Evolutionary conservation across 2,113 vertebrate species (phyloP).

Genomic region (Galbula dea): DNA sequence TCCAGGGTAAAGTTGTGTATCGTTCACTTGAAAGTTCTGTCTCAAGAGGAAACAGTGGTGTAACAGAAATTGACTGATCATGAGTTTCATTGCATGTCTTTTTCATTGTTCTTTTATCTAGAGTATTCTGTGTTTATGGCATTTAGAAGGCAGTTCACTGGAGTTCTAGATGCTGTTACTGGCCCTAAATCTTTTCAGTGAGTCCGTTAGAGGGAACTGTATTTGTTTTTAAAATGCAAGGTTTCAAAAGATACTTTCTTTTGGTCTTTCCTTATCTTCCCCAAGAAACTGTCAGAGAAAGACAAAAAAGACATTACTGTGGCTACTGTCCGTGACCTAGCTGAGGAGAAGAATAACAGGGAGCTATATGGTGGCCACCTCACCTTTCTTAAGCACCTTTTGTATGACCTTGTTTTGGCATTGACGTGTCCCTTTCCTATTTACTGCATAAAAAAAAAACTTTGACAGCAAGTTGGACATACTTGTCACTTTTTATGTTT

Average conservation of each 20-base stretch:
- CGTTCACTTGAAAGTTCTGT: background rate
- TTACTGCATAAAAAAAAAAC: background rate
- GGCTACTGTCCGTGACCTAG: background rate
- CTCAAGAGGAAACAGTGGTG: background rate
- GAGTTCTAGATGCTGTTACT: background rate
- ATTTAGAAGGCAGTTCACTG: background rate
- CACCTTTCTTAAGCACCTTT: background rate
- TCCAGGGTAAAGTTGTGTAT: background rate
- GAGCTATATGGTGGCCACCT: background rate
- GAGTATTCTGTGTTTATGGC: background rate
- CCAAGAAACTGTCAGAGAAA: background rate
- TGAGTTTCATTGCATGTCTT: background rate
- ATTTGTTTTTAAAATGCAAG: background rate
- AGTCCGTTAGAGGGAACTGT: background rate
- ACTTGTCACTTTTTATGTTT: background rate
- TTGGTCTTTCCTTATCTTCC: background rate
- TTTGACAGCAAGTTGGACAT: background rate
- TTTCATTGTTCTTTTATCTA: background rate
- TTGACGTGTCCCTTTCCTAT: background rate
- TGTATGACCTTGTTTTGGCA: background rate
- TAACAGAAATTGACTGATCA: background rate
- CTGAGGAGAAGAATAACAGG: background rate
- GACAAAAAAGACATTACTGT: background rate
- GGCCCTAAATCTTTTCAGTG: slow-evolving; percentile 3
- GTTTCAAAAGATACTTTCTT: background rate